Evolutionary conservation across 2,888 invertebrate species (phyloP).

Genomic region (Heteromurus nitidus): DNA sequence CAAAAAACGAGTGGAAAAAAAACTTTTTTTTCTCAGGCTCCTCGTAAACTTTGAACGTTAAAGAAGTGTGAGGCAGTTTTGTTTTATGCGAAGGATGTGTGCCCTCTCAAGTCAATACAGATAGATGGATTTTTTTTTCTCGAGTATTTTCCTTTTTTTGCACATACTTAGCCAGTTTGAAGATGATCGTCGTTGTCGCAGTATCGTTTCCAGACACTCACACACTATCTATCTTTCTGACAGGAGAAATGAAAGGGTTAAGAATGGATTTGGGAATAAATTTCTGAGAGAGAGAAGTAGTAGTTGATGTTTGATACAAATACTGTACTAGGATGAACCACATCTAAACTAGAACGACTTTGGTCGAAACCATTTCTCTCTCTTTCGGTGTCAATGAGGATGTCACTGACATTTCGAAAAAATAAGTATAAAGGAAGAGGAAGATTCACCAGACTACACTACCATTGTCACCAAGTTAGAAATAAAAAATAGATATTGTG

Average conservation of each 20-base stretch:
- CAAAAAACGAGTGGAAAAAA: conserved; percentile 17
- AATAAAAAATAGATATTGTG: neutral
- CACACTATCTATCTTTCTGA: conserved; percentile 3
- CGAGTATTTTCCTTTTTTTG: conserved; percentile 26
- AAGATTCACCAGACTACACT: conserved; percentile 27
- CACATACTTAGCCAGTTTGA: too few relatives aligned
- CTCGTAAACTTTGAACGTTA: conserved; percentile 58
- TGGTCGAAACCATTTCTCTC: too few relatives aligned
- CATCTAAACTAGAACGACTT: too few relatives aligned
- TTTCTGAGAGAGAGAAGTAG: neutral
- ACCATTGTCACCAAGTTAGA: conserved; percentile 6
- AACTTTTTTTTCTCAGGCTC: conserved; percentile 18
- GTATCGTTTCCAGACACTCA: neutral
- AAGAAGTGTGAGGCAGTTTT: conserved; percentile 57
- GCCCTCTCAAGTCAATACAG: neutral
- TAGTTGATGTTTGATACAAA: too few relatives aligned
- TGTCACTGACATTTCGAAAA: conserved; percentile 32
- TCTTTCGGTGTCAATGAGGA: conserved; percentile 29
- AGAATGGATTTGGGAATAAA: conserved; percentile 8
- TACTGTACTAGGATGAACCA: too few relatives aligned
- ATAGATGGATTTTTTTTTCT: neutral
- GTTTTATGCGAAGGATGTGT: conserved; percentile 37
- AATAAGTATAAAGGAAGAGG: too few relatives aligned
- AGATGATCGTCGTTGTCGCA: neutral
- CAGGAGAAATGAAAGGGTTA: conserved; percentile 4